A percentile compares a stretch with the other conserved stretches of the same genome.
phyloP scores from a whole-genome alignment of 1,140 invertebrate species.

The Drosophila mayri region DNA sequence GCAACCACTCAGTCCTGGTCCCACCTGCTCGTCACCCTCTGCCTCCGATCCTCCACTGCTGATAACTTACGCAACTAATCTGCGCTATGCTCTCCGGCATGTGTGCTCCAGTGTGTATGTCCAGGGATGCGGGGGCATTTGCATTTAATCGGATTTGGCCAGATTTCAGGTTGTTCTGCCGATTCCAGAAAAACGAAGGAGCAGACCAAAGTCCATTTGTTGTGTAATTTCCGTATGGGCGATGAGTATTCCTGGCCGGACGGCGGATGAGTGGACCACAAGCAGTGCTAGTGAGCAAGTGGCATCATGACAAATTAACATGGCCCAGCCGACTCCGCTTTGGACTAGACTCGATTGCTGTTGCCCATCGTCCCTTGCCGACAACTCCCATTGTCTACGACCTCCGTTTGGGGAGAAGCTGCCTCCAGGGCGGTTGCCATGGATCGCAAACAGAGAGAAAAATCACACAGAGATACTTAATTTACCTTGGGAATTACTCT shows the following conservation, averaged over 20 bases:
- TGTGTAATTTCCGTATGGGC: conserved; percentile 63
- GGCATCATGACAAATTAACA: conserved; percentile 81
- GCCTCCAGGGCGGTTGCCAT: conserved; percentile 12
- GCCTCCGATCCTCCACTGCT: conserved; percentile 33
- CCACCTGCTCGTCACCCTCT: conserved; percentile 1
- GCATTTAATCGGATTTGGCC: conserved; percentile 81
- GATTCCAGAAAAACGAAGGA: conserved; percentile 46
- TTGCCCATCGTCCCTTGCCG: conserved; percentile 11
- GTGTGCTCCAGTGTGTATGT: conserved; percentile 6
- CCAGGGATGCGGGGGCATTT: conserved; percentile 53
- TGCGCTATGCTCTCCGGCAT: conserved; percentile 37
- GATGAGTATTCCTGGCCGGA: conserved; percentile 23
- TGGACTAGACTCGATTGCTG: conserved; percentile 37
- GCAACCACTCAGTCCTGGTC: conserved; percentile 53
- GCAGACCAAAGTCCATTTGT: conserved; percentile 68
- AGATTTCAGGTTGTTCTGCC: conserved; percentile 75
- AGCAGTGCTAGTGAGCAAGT: conserved; percentile 55
- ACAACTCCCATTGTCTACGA: conserved; percentile 19
- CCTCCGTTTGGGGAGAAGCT: not conserved
- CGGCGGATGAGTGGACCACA: conserved; percentile 51
- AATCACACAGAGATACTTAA: conserved; percentile 4
- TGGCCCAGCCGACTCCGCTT: conserved; percentile 54
- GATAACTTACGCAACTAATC: conserved; percentile 82
- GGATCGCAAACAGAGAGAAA: not conserved
- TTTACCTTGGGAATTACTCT: conserved; percentile 1